Base-by-base conservation (phyloP, 2,113 vertebrate species). In the Tupaia chinensis region DNA sequence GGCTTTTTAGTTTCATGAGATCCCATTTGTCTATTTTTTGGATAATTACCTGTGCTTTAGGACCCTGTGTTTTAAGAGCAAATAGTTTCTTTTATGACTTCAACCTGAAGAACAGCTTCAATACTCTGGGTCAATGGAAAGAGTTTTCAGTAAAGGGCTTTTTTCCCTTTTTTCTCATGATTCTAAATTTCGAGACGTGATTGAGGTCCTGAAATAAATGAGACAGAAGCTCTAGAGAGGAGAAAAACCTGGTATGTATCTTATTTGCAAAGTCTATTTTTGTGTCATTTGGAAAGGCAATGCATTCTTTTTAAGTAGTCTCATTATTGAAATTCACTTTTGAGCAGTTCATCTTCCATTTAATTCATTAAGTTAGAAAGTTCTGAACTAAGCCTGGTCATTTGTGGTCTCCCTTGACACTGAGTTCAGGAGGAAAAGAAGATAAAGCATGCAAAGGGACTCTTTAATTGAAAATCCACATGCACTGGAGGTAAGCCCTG, bases 121-220 rank as follows among this genome's bases (percentile, higher is more conserved):
- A 27, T 85, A 76, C 20, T 87, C 54, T 58, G 29, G 34, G 19
- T 63, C 12, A 14, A 0, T 13, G 19, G 29, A 11, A 86, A 65
- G 29, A 56, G 13, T 25, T 61, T 27, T 82, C 32, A 29, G 23
- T 7, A 53, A 20, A n/a, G 6, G 9, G 5, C 32, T 79, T 86
- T 34, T 29, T 84, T 56, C 56, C 54, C 13, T 65, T 61, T 93
- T 85, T 34, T 70, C 25, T 89, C 4, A 7, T 61, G 70, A 89
- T 63, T 83, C 81, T 94, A 69, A 69, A 82, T 90, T 68, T 93
- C 65, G 72, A 80, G 70, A 14, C 63, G 23, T 65, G 60, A 86
- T 27, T 60, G 63, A 80, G 68, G 15, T 5, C 72, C 19, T 77
- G 63, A 58, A 66, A 65, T 58, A 73, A 34, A 16, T 68, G 63